phyloP scores from a whole-genome alignment of 2,113 vertebrate species.

The Cacatua alba region DNA sequence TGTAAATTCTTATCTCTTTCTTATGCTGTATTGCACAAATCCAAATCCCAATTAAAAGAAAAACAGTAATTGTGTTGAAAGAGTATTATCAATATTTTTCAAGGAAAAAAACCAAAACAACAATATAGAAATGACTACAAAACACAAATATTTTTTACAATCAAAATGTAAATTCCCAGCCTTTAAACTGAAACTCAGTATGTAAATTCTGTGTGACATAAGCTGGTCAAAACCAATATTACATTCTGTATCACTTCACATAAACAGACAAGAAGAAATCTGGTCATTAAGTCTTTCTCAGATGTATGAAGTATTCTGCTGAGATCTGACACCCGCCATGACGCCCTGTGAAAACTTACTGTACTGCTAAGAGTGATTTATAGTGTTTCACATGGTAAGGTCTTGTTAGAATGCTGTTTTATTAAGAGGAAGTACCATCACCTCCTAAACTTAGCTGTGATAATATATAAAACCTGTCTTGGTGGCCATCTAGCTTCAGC shows the following conservation, averaged over 20 bases:
- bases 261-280: neutral
- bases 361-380: conserved; percentile 65
- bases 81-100: conserved; percentile 17
- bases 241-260: neutral
- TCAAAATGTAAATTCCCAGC: conserved; percentile 40
- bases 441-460: conserved; percentile 32
- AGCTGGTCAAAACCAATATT: neutral
- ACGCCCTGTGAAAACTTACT: neutral
- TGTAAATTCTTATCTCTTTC: neutral
- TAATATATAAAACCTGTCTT: conserved; percentile 45
- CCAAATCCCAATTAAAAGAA: conserved; percentile 12
- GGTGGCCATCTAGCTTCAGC: conserved; percentile 26
- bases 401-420: conserved; percentile 56
- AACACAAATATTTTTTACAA: conserved; percentile 7
- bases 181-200: neutral
- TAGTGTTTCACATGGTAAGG: conserved; percentile 41
- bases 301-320: conserved; percentile 22
- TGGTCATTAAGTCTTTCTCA: neutral
- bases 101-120: neutral
- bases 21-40: neutral
- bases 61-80: neutral
- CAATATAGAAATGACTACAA: neutral
- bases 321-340: conserved; percentile 33
- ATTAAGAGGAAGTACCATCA: conserved; percentile 61
- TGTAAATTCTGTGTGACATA: neutral